A percentile compares a stretch with the other conserved stretches of the same genome.
Evolutionary conservation across 2,113 vertebrate species (phyloP).

Genomic region (Azemiops feae): DNA sequence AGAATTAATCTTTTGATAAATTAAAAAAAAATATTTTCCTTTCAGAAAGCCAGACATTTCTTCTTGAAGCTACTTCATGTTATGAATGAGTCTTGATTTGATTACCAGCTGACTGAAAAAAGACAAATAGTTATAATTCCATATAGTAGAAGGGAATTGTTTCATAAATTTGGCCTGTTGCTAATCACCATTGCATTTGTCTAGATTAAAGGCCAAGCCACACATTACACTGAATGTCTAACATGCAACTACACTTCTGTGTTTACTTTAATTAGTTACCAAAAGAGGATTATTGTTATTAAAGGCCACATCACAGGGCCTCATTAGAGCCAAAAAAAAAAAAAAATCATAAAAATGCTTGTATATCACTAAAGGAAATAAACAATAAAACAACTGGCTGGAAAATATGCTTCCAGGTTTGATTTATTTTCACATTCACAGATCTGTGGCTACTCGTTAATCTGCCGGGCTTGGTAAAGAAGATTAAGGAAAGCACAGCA

Average conservation of each 20-base stretch:
- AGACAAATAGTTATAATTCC: conserved; percentile 10
- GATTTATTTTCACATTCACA: not conserved
- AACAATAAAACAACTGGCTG: not conserved
- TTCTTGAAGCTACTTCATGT: conserved; percentile 44
- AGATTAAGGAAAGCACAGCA: not conserved
- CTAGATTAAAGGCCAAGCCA: not conserved
- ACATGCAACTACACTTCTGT: not conserved
- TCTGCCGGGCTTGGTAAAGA: not conserved
- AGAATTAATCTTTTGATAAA: conserved; percentile 56
- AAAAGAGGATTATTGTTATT: not conserved
- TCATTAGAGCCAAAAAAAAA: not conserved
- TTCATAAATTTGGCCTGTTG: not conserved
- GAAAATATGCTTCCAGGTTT: not conserved
- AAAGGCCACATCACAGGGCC: not conserved
- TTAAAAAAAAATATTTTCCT: conserved; percentile 11
- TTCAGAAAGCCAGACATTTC: conserved; percentile 19
- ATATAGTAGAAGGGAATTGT: not conserved
- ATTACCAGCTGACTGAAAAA: conserved; percentile 20
- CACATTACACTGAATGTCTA: not conserved
- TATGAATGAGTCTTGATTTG: conserved; percentile 26
- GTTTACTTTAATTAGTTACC: not conserved
- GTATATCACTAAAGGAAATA: not conserved
- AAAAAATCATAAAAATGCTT: not conserved
- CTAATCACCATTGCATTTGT: not conserved
- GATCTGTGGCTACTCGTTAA: not conserved